These are phyloP conservation scores for Stenichneumon culpator DNA, from an alignment of 2,888 invertebrate genomes.

Conservation along the genomic window DNA sequence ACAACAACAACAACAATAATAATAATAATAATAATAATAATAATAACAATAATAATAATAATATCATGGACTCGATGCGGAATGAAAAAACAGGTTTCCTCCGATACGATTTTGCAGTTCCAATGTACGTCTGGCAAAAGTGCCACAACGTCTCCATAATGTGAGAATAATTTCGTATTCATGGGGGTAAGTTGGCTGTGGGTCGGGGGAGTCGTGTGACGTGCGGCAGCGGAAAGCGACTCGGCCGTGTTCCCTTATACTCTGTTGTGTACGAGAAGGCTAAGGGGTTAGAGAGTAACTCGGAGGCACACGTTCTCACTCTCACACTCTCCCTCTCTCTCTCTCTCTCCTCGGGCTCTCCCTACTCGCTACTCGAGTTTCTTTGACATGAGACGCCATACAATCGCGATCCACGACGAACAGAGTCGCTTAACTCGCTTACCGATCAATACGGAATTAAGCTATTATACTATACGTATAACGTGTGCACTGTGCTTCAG, in stretches of 20 bases:
- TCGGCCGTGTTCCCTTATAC: slow-evolving; percentile 28
- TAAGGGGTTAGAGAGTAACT: slow-evolving; percentile 4
- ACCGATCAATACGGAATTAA: slow-evolving; percentile 79
- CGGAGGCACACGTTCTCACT: slow-evolving; percentile 1
- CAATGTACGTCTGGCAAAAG: not conserved
- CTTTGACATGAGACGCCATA: slow-evolving; percentile 69
- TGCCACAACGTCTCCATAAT: slow-evolving; percentile 48
- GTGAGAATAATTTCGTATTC: slow-evolving; percentile 64
- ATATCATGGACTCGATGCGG: too few relatives aligned
- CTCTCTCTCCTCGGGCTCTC: not conserved
- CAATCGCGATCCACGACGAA: slow-evolving; percentile 68
- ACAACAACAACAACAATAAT: too few relatives aligned
- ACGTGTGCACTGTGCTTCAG: slow-evolving; percentile 31
- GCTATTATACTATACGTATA: slow-evolving; percentile 76
- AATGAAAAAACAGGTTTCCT: not conserved
- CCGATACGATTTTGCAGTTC: slow-evolving; percentile 18
- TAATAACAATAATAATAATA: too few relatives aligned
- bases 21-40: too few relatives aligned
- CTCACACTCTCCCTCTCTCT: slow-evolving; percentile 17
- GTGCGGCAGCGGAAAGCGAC: slow-evolving; percentile 42
- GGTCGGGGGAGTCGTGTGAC: slow-evolving; percentile 38
- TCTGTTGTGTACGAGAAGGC: slow-evolving; percentile 19
- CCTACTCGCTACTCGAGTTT: slow-evolving; percentile 61
- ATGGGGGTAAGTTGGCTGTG: slow-evolving; percentile 1
- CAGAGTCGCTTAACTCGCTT: slow-evolving; percentile 68